Evolutionary conservation across 2,113 vertebrate species (phyloP), one percentile per base, ranked within the genome.

Genomic region (Syngnathus scovelli): DNA sequence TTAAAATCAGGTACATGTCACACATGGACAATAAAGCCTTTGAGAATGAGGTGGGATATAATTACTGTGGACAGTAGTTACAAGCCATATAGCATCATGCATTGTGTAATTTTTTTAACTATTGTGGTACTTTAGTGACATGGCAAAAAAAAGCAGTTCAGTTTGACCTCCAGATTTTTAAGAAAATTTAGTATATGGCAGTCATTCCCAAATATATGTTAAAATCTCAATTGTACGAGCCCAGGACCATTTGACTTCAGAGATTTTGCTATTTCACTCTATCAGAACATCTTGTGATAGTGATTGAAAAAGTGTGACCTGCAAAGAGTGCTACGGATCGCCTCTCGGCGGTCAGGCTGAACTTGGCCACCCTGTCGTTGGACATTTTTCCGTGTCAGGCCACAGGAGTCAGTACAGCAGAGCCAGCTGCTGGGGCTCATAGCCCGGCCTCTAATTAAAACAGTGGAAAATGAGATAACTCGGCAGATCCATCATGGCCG

Each of bases 401-500:
- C 87, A 83, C 92, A 94, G 93, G 93, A 93, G 89, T 88, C 92
- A 89, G 93, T 93, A 92, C 94, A 92, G 90, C 93, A 90, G 86
- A 91, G 86, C 93, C 96, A 98, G 96, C 96, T 98, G 96, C 86
- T 78, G 92, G 92, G 92, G 89, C 94, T 98, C 94, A 93, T 92
- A 83, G 92, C 93, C 91, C 89, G 92, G 93, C 92, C 92, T 94
- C 94, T 96, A 96, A 98, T 98, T 97, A 96, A 97, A 98, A 96
- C 95, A 96, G 94, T 96, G 95, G 96, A 98, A 98, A 98, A 95
- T 96, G 93, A 97, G 95, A 99, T 96, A 98, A 95, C 94, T 95
- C 93, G 89, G 90, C 89, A 93, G 89, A 98, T 98, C 92, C 93
- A 97, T 98, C 94, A 96, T 93, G 86, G 93, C 92, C 88, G 92